phyloP scores from a whole-genome alignment of 2,888 invertebrate genomes.

The Chouioia cunea region DNA sequence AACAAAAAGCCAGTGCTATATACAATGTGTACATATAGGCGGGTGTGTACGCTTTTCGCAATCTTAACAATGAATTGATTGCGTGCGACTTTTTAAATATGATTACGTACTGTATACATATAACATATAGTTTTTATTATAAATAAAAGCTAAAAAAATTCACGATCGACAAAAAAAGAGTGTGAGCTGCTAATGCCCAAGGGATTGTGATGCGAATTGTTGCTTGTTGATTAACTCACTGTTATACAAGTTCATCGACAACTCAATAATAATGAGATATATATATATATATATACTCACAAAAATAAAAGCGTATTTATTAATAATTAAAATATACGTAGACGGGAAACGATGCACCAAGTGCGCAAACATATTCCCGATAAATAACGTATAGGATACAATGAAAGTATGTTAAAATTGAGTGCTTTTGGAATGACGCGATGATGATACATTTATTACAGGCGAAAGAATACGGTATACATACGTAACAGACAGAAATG shows the following conservation, averaged over 20 bases:
- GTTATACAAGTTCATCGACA: conserved; percentile 20
- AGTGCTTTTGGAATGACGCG: conserved; percentile 52
- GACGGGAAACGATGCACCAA: neutral
- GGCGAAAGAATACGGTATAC: neutral
- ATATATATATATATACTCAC: conserved; percentile 13
- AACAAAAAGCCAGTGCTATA: neutral
- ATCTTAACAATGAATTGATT: conserved; percentile 43
- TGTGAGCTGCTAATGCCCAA: neutral
- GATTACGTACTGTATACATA: conserved; percentile 3
- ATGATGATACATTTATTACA: conserved; percentile 34
- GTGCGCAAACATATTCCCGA: conserved; percentile 1
- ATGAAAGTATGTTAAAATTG: conserved; percentile 54
- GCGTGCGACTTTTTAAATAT: conserved; percentile 32
- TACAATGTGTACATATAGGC: neutral
- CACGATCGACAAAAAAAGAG: conserved; percentile 24
- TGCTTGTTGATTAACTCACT: conserved; percentile 13
- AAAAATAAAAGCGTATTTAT: neutral
- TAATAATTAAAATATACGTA: neutral
- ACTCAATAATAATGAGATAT: conserved; percentile 1
- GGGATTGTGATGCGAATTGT: conserved; percentile 31
- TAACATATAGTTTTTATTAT: conserved; percentile 28
- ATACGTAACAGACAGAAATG: neutral
- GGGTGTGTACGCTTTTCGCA: conserved; percentile 47
- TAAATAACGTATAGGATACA: conserved; percentile 47
- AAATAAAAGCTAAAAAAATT: conserved; percentile 14